Conservation (phyloP, 2,888 invertebrate species). For the Cantharis flavilabris region DNA sequence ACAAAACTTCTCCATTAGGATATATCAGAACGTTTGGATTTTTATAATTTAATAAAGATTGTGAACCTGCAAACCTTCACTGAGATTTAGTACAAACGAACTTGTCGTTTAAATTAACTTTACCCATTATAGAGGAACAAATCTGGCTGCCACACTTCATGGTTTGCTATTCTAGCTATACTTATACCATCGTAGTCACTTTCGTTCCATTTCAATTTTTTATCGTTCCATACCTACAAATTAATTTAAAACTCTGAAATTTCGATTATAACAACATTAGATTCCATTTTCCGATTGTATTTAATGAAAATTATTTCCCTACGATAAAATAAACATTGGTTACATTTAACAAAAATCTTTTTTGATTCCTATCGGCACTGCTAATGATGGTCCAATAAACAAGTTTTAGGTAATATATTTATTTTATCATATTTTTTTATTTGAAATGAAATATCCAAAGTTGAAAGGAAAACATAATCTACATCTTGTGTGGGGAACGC, state of each 20-base stretch:
- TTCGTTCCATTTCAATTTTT: slow-evolving; percentile 72
- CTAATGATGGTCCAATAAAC: neutral
- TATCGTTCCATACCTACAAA: slow-evolving; percentile 71
- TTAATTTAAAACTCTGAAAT: neutral
- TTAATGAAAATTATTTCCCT: neutral
- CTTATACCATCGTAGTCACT: slow-evolving; percentile 67
- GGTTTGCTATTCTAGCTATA: slow-evolving; percentile 65
- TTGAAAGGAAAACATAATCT: neutral
- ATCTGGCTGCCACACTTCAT: slow-evolving; percentile 81
- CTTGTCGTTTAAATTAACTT: neutral
- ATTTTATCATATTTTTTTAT: neutral
- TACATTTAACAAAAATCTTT: neutral
- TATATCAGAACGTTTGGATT: slow-evolving; percentile 60
- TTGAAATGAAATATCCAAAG: neutral
- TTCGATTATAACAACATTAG: neutral
- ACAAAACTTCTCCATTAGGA: slow-evolving; percentile 61
- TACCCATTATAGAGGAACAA: slow-evolving; percentile 71
- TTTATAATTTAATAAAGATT: slow-evolving; percentile 62
- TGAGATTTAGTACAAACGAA: neutral
- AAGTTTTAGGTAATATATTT: neutral
- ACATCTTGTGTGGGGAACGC: neutral
- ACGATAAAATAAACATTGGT: neutral
- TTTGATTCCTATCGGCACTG: neutral
- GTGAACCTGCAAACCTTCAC: slow-evolving; percentile 63
- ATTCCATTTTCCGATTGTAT: neutral